Conservation (phyloP, 2,888 invertebrate genomes). For the Corythucha ciliata region DNA sequence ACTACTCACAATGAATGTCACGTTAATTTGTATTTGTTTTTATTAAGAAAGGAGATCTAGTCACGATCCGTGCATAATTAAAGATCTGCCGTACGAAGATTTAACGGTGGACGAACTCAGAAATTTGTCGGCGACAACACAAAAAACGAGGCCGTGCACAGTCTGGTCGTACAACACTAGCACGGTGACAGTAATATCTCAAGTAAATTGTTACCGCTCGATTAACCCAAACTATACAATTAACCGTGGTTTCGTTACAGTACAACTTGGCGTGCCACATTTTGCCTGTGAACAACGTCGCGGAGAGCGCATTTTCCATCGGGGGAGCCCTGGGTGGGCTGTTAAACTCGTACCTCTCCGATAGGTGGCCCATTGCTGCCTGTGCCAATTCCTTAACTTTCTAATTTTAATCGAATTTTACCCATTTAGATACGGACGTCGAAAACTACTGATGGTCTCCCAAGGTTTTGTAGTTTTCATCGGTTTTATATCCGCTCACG, state of each 20-base stretch:
- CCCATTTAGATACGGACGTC: slow-evolving; percentile 20
- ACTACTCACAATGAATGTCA: background rate
- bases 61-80: slow-evolving; percentile 15
- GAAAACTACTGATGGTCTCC: slow-evolving; percentile 20
- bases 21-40: too few species aligned
- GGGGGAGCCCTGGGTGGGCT: slow-evolving; percentile 18
- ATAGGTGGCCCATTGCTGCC: slow-evolving; percentile 13
- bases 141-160: background rate
- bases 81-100: slow-evolving; percentile 13
- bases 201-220: too few species aligned
- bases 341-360: slow-evolving; percentile 11
- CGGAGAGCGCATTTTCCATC: slow-evolving; percentile 16
- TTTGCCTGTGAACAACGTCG: slow-evolving; percentile 17
- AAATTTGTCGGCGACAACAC: background rate
- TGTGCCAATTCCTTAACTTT: background rate
- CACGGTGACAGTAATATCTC: background rate
- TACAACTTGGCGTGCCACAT: slow-evolving; percentile 7
- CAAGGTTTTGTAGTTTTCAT: slow-evolving; percentile 17
- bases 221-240: background rate
- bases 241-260: slow-evolving; percentile 1
- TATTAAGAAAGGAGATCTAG: too few species aligned
- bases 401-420: background rate
- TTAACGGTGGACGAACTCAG: slow-evolving; percentile 2
- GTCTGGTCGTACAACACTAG: background rate
- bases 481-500: slow-evolving; percentile 19